Conservation (phyloP, 2,797 vertebrate species). For the Astyanax mexicanus region DNA sequence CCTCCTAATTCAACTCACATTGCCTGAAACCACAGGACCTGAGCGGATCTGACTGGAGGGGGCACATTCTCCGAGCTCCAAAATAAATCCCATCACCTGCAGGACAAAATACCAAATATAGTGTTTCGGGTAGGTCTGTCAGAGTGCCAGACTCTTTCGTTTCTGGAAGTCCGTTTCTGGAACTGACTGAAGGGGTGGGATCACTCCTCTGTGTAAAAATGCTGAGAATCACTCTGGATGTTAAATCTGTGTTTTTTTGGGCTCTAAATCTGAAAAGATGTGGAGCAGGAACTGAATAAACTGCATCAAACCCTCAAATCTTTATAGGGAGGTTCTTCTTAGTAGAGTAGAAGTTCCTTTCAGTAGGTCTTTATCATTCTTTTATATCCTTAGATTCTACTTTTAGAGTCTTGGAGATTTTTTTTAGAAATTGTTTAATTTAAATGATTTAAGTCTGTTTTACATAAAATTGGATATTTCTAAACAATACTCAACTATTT, state of each 20-base stretch:
- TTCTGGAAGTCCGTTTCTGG: slow-evolving; percentile 32
- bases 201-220: slow-evolving; percentile 40
- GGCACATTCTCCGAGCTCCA: slow-evolving; percentile 42
- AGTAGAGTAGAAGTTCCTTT: too few relatives aligned
- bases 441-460: too few relatives aligned
- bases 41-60: slow-evolving; percentile 57
- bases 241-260: not conserved
- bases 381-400: too few relatives aligned
- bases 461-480: too few relatives aligned
- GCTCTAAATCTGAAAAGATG: not conserved
- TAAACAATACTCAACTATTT: too few relatives aligned
- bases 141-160: slow-evolving; percentile 36
- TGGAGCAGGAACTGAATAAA: not conserved
- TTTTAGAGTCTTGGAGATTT: too few relatives aligned
- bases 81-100: slow-evolving; percentile 56
- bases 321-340: too few relatives aligned
- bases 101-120: slow-evolving; percentile 55
- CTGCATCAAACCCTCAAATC: not conserved
- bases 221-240: slow-evolving; percentile 33
- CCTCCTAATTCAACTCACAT: slow-evolving; percentile 56
- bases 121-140: slow-evolving; percentile 44
- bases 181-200: slow-evolving; percentile 40
- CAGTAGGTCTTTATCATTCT: too few relatives aligned
- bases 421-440: too few relatives aligned
- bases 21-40: slow-evolving; percentile 43